Base-by-base conservation (phyloP, 2,888 invertebrate genomes). In the Coremacera marginata region DNA sequence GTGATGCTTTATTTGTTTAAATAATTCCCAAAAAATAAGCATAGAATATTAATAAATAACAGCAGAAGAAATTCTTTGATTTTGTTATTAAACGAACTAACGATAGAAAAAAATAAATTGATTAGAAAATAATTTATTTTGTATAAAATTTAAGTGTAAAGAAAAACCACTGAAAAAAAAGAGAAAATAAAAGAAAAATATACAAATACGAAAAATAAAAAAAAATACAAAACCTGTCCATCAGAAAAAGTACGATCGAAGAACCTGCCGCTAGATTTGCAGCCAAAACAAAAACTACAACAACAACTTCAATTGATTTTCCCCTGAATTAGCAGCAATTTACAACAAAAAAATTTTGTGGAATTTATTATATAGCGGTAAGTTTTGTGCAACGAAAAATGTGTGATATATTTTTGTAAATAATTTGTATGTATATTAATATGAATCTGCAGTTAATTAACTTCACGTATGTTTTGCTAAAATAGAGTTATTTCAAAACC, bases 201-300 rank as follows among this genome's bases (percentile, higher is more conserved):
- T 55, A 3, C 55, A 22, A 19, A 5, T 16, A 22, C 55, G 19
- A 55, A 22, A n/a, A 27, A 37, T 51, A 19, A 55, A 22, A n/a
- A 27, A 37, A 63, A 19, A 25, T 31, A 25, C 19, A 5, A 55
- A 74, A 67, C 74, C 67, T 67, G 74, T 55, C 67, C 55, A 55
- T 22, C 65, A 74, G 55, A 51, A 74, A 74, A 74, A 67, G 52
- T 25, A 49, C 49, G 51, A 14, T 51, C 57, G 60, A 71, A 37
- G 74, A 73, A 74, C 73, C 63, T 65, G 73, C 63, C 49, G 49
- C 22, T 68, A 51, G 63, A 49, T 49, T 72, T 44, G 37, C 72
- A 63, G 44, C 25, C 19, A 27, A 16, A 37, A 37, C 71, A 34
- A 31, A 31, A 31, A n/a, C 63, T 63, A 70, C 55, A 70, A 19